Evolutionary conservation across 2,888 invertebrate genomes (phyloP), one percentile per base, ranked within the genome.

Genomic region (Meloe dianella): DNA sequence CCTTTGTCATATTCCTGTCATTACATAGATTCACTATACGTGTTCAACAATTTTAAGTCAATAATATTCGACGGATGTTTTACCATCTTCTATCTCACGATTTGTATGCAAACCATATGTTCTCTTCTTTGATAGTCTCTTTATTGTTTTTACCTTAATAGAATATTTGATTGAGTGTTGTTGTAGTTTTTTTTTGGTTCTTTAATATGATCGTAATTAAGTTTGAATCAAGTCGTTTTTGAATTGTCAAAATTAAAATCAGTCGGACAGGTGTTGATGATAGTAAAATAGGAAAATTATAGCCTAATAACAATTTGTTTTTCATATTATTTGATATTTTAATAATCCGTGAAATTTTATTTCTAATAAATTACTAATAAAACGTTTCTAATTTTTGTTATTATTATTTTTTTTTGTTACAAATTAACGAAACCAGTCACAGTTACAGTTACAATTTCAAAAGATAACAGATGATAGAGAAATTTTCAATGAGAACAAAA

Each of bases 1-100:
- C 20, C 22, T 51, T 51, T 10, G 27, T 54, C 24, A 54, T 54
- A 54, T 54, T 54, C 54, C 54, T 54, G 54, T 54, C 54, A 27
- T 54, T 27, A 14, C 27, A 54, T 54, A 24, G n/a, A 54, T 54
- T 54, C 27, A 54, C 54, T n/a, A n/a, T 1, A 14, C 54, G 54
- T 54, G 54, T 27, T 54, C 24, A 5, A 12, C 17, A 3, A 35
- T 2, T 22, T 22, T 20, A 51, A 51, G 22, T 22, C 12, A 51
- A 51, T 51, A 51, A 3, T 51, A 0, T 22, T 4, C 1, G 7
- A 32, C 20, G 20, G 47, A 47, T 20, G 3, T 8, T 47, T 22
- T 22, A 7, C 17, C 41, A 4, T 17, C 41, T 41, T 47, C 47
- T 3, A 35, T 20, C 17, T 10, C n/a, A 17, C 12, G 54, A 54